Evolutionary conservation across 2,797 vertebrate species (phyloP).

Genomic region (Microchirus variegatus): DNA sequence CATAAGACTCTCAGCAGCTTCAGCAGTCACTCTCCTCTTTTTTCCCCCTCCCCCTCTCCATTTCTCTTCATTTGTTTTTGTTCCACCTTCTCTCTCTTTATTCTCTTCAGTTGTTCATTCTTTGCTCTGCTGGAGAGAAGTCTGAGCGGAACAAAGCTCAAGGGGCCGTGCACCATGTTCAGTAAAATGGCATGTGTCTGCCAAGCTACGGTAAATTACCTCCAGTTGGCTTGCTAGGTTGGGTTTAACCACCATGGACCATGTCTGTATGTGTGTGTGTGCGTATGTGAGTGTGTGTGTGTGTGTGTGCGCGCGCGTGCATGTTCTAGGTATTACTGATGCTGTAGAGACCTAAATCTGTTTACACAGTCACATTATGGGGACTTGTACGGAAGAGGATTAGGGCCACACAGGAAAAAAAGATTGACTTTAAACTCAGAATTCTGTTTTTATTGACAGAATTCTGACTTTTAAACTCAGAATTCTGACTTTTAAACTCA

Average conservation of each 20-base stretch:
- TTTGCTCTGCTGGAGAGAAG: conserved; percentile 69
- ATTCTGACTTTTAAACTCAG: no score
- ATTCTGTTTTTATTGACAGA: no score
- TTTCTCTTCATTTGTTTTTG: conserved; percentile 47
- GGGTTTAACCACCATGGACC: conserved; percentile 65
- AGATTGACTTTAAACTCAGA: no score
- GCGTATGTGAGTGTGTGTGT: conserved; percentile 11
- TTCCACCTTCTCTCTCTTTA: conserved; percentile 45
- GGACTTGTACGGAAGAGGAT: no score
- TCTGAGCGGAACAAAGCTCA: conserved; percentile 69
- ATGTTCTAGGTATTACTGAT: conserved; percentile 21
- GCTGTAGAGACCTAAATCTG: no score
- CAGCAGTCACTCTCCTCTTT: no score
- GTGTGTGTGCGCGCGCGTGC: conserved; percentile 20
- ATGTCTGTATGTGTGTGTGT: conserved; percentile 31
- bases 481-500: no score
- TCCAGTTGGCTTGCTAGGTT: conserved; percentile 71
- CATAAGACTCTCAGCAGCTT: conserved; percentile 4
- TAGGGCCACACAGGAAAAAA: no score
- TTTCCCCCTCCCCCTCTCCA: conserved; percentile 2
- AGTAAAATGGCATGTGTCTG: conserved; percentile 77
- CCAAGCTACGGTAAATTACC: conserved; percentile 78
- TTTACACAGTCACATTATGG: no score
- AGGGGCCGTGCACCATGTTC: conserved; percentile 71
- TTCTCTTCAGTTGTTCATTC: conserved; percentile 61